phyloP scores from a whole-genome alignment of 2,888 invertebrate species.

The Habroteleia sp. region DNA sequence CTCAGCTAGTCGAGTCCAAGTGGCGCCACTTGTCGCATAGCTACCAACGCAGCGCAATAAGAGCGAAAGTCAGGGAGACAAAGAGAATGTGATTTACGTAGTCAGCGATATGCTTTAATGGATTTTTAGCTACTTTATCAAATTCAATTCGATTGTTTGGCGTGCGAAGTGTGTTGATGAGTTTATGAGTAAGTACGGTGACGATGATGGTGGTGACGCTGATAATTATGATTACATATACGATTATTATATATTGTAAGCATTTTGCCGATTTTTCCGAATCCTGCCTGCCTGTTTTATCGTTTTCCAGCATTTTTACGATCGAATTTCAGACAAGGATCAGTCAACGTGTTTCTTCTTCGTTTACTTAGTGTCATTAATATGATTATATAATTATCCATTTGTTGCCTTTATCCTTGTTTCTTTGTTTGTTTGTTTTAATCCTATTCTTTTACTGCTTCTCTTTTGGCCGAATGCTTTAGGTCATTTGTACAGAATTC shows the following conservation, averaged over 20 bases:
- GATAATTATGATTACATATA: conserved; percentile 23
- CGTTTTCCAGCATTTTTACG: conserved; percentile 24
- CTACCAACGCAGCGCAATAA: neutral
- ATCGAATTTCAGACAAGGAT: conserved; percentile 23
- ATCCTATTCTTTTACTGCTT: conserved; percentile 13
- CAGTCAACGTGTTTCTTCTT: conserved; percentile 1
- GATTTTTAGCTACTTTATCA: conserved; percentile 78
- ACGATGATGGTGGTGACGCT: conserved; percentile 21
- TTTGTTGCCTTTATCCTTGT: neutral
- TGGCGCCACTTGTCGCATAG: no score
- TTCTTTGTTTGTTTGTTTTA: conserved; percentile 9
- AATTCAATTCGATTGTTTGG: conserved; percentile 69
- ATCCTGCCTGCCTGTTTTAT: conserved; percentile 39
- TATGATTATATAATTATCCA: no score
- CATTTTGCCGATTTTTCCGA: conserved; percentile 46
- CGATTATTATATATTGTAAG: conserved; percentile 35
- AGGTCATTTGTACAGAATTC: conserved; percentile 49
- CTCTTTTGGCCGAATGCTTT: conserved; percentile 49
- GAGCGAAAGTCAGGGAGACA: conserved; percentile 64
- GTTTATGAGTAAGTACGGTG: conserved; percentile 32
- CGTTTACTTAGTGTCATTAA: no score
- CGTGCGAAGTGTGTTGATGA: conserved; percentile 70
- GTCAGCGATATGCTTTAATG: conserved; percentile 80
- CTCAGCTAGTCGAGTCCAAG: conserved; percentile 79
- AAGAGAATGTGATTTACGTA: conserved; percentile 73